Conservation (phyloP, 64 coral and sea anemone species). For the Porites australiensis region DNA sequence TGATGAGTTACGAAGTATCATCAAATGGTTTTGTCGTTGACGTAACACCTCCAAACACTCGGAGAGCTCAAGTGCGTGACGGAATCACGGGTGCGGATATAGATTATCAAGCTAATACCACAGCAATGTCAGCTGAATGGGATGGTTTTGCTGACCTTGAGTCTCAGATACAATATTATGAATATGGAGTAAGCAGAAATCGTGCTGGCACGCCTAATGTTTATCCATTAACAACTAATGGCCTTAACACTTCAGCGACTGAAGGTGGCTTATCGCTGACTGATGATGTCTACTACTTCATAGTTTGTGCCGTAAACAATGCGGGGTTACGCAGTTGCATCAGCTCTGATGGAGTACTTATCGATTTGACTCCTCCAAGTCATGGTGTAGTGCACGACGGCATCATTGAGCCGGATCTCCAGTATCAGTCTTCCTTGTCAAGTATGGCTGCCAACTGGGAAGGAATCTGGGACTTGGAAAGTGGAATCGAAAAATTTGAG, state of each 20-base stretch:
- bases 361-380: conserved; percentile 69
- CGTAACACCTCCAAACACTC: conserved; percentile 53
- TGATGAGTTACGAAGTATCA: conserved; percentile 56
- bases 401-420: conserved; percentile 75
- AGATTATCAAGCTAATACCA: conserved; percentile 57
- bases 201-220: conserved; percentile 17
- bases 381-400: conserved; percentile 80
- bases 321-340: conserved; percentile 54
- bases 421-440: conserved; percentile 50
- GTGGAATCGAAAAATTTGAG: conserved; percentile 73
- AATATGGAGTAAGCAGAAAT: conserved; percentile 66
- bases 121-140: conserved; percentile 60
- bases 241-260: conserved; percentile 49
- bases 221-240: conserved; percentile 1
- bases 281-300: conserved; percentile 63
- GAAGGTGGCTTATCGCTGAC: conserved; percentile 4
- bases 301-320: conserved; percentile 69
- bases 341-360: conserved; percentile 75
- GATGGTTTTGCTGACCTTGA: conserved; percentile 65
- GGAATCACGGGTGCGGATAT: conserved; percentile 59
- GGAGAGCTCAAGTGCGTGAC: conserved; percentile 67
- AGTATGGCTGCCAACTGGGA: conserved; percentile 84
- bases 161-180: conserved; percentile 55
- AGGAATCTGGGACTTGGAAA: conserved; percentile 82
- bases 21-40: conserved; percentile 72